These are phyloP conservation scores for Trissolcus japonicus DNA, from an alignment of 2,888 invertebrate genomes.

Conservation along the genomic window DNA sequence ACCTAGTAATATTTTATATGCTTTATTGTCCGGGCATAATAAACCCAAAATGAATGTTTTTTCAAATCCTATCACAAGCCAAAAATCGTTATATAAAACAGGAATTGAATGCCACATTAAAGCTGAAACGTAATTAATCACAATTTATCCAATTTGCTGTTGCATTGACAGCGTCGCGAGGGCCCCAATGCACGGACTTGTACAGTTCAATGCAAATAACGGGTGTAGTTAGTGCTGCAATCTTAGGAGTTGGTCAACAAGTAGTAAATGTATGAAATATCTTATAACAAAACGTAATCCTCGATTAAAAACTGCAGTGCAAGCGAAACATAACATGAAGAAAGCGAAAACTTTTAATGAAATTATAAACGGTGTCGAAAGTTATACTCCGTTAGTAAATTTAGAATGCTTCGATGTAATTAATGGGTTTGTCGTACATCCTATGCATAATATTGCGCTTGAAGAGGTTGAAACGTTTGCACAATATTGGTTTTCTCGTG, in stretches of 20 bases:
- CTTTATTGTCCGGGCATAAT: conserved; percentile 47
- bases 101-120: conserved; percentile 34
- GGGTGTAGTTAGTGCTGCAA: conserved; percentile 34
- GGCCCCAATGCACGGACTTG: conserved; percentile 29
- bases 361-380: conserved; percentile 2
- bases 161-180: conserved; percentile 7
- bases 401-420: conserved; percentile 50
- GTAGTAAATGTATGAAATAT: conserved; percentile 1
- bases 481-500: neutral
- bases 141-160: conserved; percentile 26
- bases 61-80: conserved; percentile 31
- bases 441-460: conserved; percentile 52
- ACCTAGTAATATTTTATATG: conserved; percentile 32
- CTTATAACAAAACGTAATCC: neutral
- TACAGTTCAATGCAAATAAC: conserved; percentile 42
- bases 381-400: conserved; percentile 16
- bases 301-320: neutral
- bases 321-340: neutral
- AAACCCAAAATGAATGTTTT: conserved; percentile 32
- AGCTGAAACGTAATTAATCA: conserved; percentile 21
- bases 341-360: neutral
- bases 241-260: neutral
- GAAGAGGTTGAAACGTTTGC: conserved; percentile 2
- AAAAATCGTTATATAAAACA: conserved; percentile 19
- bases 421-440: conserved; percentile 46